A percentile compares a stretch with the other conserved stretches of the same genome.
phyloP scores from a whole-genome alignment of 2,113 vertebrate species.

The Thalassarche chlororhynchos region DNA sequence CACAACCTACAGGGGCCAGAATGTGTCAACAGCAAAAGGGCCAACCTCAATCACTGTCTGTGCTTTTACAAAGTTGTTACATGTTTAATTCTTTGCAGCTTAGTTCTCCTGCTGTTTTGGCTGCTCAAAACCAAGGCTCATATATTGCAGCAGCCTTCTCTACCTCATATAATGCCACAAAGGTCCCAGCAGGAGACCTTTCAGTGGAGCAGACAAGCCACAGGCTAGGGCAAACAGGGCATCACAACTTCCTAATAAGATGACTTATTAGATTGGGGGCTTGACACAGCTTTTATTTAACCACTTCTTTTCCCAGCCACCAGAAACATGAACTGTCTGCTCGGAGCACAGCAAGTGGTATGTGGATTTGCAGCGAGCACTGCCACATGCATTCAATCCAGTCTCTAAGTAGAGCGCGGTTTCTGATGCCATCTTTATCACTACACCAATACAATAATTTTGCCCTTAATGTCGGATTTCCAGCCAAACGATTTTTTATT shows the following conservation, averaged over 20 bases:
- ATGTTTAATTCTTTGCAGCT: constrained; percentile 78
- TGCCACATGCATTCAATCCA: neutral
- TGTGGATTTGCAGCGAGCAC: neutral
- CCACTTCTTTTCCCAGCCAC: constrained; percentile 43
- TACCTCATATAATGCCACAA: constrained; percentile 51
- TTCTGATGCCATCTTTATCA: neutral
- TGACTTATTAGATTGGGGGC: constrained; percentile 54
- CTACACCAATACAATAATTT: fast-evolving
- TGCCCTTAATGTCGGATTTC: no score
- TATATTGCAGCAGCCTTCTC: constrained; percentile 58
- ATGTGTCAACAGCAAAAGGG: constrained; percentile 76
- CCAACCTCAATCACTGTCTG: constrained; percentile 71
- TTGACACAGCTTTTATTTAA: constrained; percentile 64
- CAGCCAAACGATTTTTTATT: neutral
- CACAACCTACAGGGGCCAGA: constrained; percentile 76
- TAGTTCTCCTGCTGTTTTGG: constrained; percentile 72
- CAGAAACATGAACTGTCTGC: neutral
- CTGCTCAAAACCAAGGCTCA: constrained; percentile 56
- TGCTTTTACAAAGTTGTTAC: constrained; percentile 75
- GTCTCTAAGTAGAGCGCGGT: neutral
- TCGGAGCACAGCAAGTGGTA: neutral
- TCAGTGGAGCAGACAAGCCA: constrained; percentile 71
- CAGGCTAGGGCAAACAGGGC: constrained; percentile 63
- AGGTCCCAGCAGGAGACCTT: constrained; percentile 62
- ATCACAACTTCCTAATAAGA: constrained; percentile 70